These are phyloP conservation scores for Eulemur coronatus DNA, from an alignment of 2,797 vertebrate genomes.

Conservation along the genomic window DNA sequence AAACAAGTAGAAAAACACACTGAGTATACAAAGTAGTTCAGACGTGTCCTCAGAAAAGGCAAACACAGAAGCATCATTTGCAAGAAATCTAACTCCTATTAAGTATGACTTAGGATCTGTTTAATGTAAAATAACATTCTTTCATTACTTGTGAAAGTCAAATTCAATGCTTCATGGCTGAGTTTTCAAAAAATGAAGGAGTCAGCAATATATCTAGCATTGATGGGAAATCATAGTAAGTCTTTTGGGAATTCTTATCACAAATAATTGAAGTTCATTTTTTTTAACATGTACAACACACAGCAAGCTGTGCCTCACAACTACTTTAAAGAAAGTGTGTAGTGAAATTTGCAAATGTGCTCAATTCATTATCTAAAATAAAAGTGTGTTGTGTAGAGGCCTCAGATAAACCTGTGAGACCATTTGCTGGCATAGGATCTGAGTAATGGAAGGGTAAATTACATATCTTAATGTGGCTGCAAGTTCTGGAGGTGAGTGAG, in stretches of 20 bases:
- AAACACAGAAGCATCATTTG: background rate
- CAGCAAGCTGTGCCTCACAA: background rate
- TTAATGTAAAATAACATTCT: slow-evolving; percentile 19
- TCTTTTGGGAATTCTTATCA: background rate
- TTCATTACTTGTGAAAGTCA: slow-evolving; percentile 19
- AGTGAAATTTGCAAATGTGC: background rate
- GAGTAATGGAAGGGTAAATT: background rate
- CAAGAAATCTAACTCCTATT: background rate
- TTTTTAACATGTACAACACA: background rate
- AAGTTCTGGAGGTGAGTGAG: background rate
- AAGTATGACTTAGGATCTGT: background rate
- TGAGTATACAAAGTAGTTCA: background rate
- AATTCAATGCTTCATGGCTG: background rate
- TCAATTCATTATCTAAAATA: background rate
- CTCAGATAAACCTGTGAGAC: background rate
- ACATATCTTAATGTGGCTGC: background rate
- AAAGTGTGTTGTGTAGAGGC: background rate
- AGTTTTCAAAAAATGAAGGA: background rate
- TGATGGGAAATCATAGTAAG: background rate
- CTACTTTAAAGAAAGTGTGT: background rate
- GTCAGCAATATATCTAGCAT: background rate
- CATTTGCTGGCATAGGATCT: background rate
- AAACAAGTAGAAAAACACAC: background rate
- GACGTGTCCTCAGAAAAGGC: background rate
- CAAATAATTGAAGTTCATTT: background rate